phyloP scores from a whole-genome alignment of 35 echinoderm and acorn worm genomes.

The Eucidaris tribuloides region DNA sequence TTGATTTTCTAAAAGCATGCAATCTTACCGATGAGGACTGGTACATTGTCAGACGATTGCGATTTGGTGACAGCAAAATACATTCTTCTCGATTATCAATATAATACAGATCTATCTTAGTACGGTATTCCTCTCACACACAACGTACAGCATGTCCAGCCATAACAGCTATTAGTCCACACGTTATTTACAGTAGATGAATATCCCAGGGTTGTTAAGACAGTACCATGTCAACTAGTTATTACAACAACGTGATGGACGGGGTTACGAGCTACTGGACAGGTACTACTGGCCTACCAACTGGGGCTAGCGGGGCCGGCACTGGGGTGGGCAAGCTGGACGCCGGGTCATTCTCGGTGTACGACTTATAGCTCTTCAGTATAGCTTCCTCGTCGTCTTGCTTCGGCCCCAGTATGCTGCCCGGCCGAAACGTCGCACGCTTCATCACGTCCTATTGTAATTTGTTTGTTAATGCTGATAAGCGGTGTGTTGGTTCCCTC shows the following conservation, averaged over 20 bases:
- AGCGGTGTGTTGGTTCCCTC: no score
- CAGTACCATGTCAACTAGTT: not conserved
- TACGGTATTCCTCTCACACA: not conserved
- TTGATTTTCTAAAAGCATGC: no score
- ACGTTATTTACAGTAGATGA: not conserved
- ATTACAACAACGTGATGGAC: not conserved
- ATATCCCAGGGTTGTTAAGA: not conserved
- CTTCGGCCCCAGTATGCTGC: not conserved
- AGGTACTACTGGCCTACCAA: not conserved
- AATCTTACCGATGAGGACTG: slow-evolving; percentile 3
- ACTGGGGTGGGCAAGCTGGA: not conserved
- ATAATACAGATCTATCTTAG: not conserved
- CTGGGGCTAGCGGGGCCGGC: no score
- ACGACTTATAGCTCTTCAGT: slow-evolving; percentile 24
- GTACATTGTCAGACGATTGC: not conserved
- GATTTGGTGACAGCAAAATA: slow-evolving; percentile 29
- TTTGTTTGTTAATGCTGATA: no score
- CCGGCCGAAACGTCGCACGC: not conserved
- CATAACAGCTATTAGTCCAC: not conserved
- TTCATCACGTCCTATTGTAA: no score
- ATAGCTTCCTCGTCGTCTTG: slow-evolving; percentile 10
- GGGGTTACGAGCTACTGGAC: not conserved
- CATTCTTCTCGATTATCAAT: not conserved
- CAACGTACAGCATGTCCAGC: not conserved
- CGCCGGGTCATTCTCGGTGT: not conserved